Evolutionary conservation across 2,888 invertebrate species (phyloP).

Genomic region (Dastarcus helophoroides): DNA sequence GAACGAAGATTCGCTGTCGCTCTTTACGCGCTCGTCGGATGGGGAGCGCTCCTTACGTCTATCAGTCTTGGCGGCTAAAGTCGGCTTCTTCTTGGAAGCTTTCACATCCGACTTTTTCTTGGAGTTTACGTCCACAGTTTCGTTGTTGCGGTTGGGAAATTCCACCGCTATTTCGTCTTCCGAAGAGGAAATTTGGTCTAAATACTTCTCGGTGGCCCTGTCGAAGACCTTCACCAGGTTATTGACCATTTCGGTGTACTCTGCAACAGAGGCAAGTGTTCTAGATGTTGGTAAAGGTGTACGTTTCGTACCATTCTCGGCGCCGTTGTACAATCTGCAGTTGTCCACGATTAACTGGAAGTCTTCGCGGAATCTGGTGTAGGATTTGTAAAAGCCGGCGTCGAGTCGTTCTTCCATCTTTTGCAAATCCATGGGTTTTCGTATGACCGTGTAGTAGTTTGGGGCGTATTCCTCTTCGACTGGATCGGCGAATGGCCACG

Average conservation of each 20-base stretch:
- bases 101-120: slow-evolving; percentile 13
- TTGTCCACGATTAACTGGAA: slow-evolving; percentile 88
- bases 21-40: no score
- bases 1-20: no score
- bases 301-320: slow-evolving; percentile 65
- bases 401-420: slow-evolving; percentile 82
- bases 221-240: slow-evolving; percentile 73
- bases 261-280: slow-evolving; percentile 35
- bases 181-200: slow-evolving; percentile 68
- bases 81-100: slow-evolving; percentile 27
- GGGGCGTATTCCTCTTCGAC: slow-evolving; percentile 90
- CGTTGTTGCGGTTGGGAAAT: slow-evolving; percentile 37
- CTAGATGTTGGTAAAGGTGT: neutral
- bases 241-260: slow-evolving; percentile 81
- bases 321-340: slow-evolving; percentile 84
- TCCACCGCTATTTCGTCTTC: slow-evolving; percentile 67
- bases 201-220: slow-evolving; percentile 68
- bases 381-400: slow-evolving; percentile 65
- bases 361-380: slow-evolving; percentile 73
- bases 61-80: slow-evolving; percentile 27
- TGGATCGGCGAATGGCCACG: slow-evolving; percentile 90
- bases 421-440: slow-evolving; percentile 76
- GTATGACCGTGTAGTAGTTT: slow-evolving; percentile 63
- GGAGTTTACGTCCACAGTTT: slow-evolving; percentile 3
- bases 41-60: slow-evolving; percentile 27